Evolutionary conservation across 2,113 vertebrate species (phyloP).

Genomic region (Columba janthina): DNA sequence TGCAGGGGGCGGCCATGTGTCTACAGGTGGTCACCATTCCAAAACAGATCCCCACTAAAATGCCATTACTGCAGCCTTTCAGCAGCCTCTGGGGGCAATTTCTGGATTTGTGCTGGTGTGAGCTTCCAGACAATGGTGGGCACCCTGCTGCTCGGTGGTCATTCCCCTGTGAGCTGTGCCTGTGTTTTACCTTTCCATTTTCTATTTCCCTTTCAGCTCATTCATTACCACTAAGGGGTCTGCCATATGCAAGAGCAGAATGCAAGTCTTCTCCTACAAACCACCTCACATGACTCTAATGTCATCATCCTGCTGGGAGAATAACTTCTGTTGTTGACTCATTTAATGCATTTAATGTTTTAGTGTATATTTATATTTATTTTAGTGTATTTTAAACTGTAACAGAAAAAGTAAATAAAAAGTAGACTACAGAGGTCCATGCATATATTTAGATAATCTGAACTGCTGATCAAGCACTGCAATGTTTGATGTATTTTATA

Average conservation of each 20-base stretch:
- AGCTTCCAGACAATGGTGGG: not conserved
- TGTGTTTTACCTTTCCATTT: not conserved
- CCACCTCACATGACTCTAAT: rapidly evolving
- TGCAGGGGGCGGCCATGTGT: rapidly evolving
- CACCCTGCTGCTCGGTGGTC: not conserved
- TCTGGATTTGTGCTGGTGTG: rapidly evolving
- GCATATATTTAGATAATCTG: not conserved
- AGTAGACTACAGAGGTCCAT: not conserved
- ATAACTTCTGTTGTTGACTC: not conserved
- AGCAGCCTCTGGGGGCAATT: not conserved
- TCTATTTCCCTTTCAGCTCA: not conserved
- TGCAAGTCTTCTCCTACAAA: not conserved
- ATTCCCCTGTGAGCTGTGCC: not conserved
- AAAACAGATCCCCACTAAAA: not conserved
- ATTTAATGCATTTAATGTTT: not conserved
- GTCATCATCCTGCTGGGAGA: not conserved
- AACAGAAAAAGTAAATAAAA: not conserved
- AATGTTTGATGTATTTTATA: not conserved
- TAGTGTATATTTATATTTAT: not conserved
- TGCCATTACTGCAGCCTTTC: not conserved
- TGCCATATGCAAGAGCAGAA: not conserved
- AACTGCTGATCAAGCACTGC: not conserved
- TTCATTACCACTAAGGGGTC: not conserved
- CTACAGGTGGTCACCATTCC: not conserved
- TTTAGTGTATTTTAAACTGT: not conserved